Conservation (phyloP, 2,888 invertebrate species). For the Alentia gelatinosa region DNA sequence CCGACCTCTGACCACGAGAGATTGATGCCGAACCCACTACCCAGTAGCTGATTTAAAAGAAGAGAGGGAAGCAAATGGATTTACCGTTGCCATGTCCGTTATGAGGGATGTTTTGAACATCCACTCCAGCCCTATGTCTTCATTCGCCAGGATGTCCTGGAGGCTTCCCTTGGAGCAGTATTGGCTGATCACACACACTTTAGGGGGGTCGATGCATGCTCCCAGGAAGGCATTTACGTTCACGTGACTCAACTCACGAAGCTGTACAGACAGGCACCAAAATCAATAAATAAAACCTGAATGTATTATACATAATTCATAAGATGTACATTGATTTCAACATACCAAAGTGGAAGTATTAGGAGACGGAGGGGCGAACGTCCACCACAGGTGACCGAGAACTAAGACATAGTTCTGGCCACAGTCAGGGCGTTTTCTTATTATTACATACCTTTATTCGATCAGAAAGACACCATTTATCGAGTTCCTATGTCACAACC, state of each 20-base stretch:
- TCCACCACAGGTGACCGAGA: too few relatives aligned
- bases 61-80: too few relatives aligned
- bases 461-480: too few relatives aligned
- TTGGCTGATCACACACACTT: constrained; percentile 88
- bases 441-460: too few relatives aligned
- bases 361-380: too few relatives aligned
- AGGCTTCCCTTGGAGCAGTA: constrained; percentile 91
- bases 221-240: constrained; percentile 92
- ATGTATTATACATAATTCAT: neutral
- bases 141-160: constrained; percentile 73
- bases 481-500: too few relatives aligned
- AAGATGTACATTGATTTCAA: neutral
- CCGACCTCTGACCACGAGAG: too few relatives aligned
- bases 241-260: constrained; percentile 91
- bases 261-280: constrained; percentile 83
- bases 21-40: too few relatives aligned
- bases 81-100: constrained; percentile 93
- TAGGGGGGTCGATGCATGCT: constrained; percentile 89
- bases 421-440: too few relatives aligned
- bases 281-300: neutral
- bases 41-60: too few relatives aligned
- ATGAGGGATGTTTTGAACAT: constrained; percentile 95
- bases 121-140: constrained; percentile 90
- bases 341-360: too few relatives aligned
- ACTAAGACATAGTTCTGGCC: too few relatives aligned